Evolutionary conservation across 1,140 invertebrate species (phyloP), one percentile per base, ranked within the genome.

Genomic region (Calliphora vicina): DNA sequence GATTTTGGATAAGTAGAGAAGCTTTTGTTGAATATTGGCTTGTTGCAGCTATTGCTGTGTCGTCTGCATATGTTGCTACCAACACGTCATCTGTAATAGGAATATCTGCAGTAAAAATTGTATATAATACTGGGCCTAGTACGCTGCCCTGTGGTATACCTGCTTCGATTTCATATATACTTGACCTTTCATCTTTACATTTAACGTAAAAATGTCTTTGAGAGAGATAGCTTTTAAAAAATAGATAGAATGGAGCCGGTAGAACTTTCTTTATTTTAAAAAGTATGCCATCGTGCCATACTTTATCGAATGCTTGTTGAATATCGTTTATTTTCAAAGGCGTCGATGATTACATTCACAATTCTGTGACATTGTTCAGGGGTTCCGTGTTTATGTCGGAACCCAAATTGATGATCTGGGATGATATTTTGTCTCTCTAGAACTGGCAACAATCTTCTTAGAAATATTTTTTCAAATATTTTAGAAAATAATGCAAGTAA

Each of bases 261-360:
- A 83, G 26, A 20, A 20, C 17, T 20, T 78, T n/a, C 12, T 83
- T 61, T 57, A 29, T 17, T 26, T 81, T 61, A 81, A 43, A 45
- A 13, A 81, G 45, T 23, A 57, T 6, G 25, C 74, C 45, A 23
- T 23, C 4, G 17, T 42, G 74, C 74, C 82, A 71, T 9, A 83
- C 74, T 25, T 25, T 80, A 27, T 29, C 82, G 42, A 83, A 83
- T 17, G 73, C 25, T 67, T 71, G 74, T 20, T 35, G 27, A n/a
- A 83, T 35, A 61, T 83, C 82, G 72, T 29, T 81, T 61, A 2
- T 25, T 81, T 57, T 81, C 80, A 9, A 81, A n/a, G 6, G 80
- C 20, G 12, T 61, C 25, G 5, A 35, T 9, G 15, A 78, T 78
- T 43, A n/a, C n/a, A 42, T 78, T 6, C 5, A 78, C 74, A 5